Base-by-base conservation (phyloP, 2,888 invertebrate genomes). In the Nipponacmea schrenckii region DNA sequence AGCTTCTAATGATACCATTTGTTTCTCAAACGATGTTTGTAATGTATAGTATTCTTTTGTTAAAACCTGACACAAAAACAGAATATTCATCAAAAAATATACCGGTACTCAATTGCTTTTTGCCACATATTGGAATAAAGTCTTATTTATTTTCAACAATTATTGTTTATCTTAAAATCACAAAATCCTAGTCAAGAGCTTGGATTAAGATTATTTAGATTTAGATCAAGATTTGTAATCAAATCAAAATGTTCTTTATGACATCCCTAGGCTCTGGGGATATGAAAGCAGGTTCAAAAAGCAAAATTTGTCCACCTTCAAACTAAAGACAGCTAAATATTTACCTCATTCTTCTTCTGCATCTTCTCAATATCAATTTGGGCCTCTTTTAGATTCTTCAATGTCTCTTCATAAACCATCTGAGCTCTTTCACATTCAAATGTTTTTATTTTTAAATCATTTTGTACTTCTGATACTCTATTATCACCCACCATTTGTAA, bases 11-110 rank as follows among this genome's bases (percentile, higher is more conserved):
- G 88, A 89, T 2, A 81, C 80, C 5, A 86, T 79, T 62, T 80
- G 79, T 66, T 85, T 86, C 73, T 88, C 87, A 70, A 83, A 77
- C 5, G 81, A 75, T 12, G 81, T 84, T 77, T 89, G 87, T 48
- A 88, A 79, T 8, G 77, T 76, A 77, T 89, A 87, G 78, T 89
- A 87, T 74, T 89, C 89, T 68, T 87, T 88, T 8, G 86, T 87
- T 64, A 89, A 67, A 24, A 87, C 84, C 86, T 87, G 70, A 0
- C n/a, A n/a, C n/a, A n/a, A n/a, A n/a, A 69, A 69, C 4, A 50
- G 26, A 73, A 56, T 46, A 20, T 50, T 63, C n/a, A 31, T n/a
- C 15, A 64, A 31, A 5, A 62, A 15, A 39, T n/a, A 62, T n/a
- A 17, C n/a, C n/a, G 12, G 31, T 3, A 31, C 31, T 31, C 31